Percentiles rank a stretch among this genome's conserved stretches.
Conservation (phyloP, 2,113 vertebrate genomes). For the Pitta sordida region DNA sequence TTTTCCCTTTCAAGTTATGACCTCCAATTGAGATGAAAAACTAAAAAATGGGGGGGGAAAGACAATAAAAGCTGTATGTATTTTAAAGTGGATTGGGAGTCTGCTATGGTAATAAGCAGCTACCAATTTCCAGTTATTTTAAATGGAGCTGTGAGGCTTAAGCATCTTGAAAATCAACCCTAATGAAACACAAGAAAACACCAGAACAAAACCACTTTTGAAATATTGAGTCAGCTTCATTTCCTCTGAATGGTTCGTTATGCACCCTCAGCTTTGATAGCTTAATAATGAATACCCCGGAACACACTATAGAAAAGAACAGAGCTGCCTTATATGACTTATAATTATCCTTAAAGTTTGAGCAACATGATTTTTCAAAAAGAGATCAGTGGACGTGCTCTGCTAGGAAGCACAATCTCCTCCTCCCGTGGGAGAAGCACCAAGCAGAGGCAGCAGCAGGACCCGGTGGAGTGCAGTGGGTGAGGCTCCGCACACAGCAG, state of each 20-base stretch:
- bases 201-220: background rate
- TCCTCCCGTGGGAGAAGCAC: fast-evolving
- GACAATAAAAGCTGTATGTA: background rate
- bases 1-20: background rate
- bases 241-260: background rate
- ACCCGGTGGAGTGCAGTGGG: fast-evolving
- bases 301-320: background rate
- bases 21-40: background rate
- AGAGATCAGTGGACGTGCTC: background rate
- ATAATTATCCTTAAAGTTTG: background rate
- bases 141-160: background rate
- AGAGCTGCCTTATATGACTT: background rate
- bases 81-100: background rate
- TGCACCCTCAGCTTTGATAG: background rate
- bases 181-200: background rate
- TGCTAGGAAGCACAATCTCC: fast-evolving
- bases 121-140: background rate
- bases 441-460: fast-evolving
- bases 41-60: background rate
- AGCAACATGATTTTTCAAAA: background rate
- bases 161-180: background rate
- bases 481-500: fast-evolving
- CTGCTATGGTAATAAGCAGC: background rate
- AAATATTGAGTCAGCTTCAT: background rate
- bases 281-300: background rate